Conservation (phyloP, 2,113 vertebrate genomes). For the Atlantisia rogersi region DNA sequence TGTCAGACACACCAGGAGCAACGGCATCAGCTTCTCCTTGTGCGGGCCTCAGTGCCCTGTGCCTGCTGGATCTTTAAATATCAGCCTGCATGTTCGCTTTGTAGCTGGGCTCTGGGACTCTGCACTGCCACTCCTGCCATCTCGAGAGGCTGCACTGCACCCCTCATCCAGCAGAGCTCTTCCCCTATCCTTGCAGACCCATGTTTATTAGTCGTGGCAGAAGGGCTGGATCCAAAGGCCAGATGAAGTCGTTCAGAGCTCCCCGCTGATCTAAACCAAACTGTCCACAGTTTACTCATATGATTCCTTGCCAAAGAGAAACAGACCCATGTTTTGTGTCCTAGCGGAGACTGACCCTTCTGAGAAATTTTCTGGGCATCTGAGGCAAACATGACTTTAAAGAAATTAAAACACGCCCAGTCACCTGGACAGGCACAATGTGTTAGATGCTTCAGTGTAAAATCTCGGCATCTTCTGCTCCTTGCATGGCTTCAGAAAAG, state of each 20-base stretch:
- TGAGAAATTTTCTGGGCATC: not conserved
- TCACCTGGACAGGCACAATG: not conserved
- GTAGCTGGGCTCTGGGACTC: not conserved
- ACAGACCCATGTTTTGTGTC: not conserved
- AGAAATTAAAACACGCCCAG: accelerated
- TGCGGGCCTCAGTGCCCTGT: not conserved
- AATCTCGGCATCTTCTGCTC: not conserved
- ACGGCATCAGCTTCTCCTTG: not conserved
- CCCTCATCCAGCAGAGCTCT: not conserved
- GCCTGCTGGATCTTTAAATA: accelerated
- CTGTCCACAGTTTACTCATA: not conserved
- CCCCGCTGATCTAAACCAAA: not conserved
- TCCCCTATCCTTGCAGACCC: not conserved
- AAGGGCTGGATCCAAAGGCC: accelerated
- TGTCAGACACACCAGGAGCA: not conserved
- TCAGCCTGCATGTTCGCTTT: accelerated
- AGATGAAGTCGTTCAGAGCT: not conserved
- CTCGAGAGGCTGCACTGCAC: not conserved
- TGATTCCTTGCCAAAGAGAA: not conserved
- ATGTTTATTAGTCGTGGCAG: not conserved
- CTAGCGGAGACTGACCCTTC: not conserved
- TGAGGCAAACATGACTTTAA: not conserved
- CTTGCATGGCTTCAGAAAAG: not conserved
- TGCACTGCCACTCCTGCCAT: accelerated
- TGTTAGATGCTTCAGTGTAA: not conserved